Evolutionary conservation across 1,140 invertebrate genomes (phyloP).

Genomic region (Archegozetes longisetosus): DNA sequence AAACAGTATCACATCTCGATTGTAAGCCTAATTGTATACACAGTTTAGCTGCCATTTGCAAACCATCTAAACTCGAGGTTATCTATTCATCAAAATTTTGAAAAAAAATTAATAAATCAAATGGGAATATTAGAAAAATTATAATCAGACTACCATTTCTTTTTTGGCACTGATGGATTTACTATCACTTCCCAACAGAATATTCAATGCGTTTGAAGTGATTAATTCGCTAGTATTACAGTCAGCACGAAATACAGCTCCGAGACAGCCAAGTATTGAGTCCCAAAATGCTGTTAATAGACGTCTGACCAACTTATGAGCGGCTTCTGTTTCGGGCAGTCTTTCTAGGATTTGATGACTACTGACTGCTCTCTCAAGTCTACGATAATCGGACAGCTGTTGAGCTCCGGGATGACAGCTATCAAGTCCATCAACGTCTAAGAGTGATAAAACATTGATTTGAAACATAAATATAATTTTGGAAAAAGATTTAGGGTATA

Average conservation of each 20-base stretch:
- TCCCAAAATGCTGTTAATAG: constrained; percentile 83
- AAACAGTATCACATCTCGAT: constrained; percentile 60
- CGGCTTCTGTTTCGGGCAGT: constrained; percentile 25
- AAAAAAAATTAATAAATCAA: no score
- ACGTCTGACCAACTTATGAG: constrained; percentile 33
- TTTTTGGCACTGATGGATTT: not conserved
- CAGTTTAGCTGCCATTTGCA: constrained; percentile 49
- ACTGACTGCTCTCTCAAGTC: not conserved
- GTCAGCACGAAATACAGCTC: constrained; percentile 48
- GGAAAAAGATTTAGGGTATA: not conserved
- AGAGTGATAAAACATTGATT: constrained; percentile 4
- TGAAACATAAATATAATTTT: constrained; percentile 5
- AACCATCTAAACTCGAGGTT: constrained; percentile 54
- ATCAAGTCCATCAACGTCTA: constrained; percentile 66
- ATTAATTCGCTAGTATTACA: constrained; percentile 36
- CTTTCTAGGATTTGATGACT: not conserved
- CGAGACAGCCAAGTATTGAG: constrained; percentile 67
- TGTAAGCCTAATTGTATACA: constrained; percentile 51
- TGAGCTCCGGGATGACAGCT: constrained; percentile 46
- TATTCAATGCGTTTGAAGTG: constrained; percentile 20
- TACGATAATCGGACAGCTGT: constrained; percentile 58
- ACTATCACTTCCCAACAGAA: not conserved
- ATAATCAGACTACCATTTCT: constrained; percentile 20
- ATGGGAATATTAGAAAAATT: no score
- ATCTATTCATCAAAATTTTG: constrained; percentile 44